Base-by-base conservation (phyloP, 2,113 vertebrate genomes). In the Corythaeola cristata region DNA sequence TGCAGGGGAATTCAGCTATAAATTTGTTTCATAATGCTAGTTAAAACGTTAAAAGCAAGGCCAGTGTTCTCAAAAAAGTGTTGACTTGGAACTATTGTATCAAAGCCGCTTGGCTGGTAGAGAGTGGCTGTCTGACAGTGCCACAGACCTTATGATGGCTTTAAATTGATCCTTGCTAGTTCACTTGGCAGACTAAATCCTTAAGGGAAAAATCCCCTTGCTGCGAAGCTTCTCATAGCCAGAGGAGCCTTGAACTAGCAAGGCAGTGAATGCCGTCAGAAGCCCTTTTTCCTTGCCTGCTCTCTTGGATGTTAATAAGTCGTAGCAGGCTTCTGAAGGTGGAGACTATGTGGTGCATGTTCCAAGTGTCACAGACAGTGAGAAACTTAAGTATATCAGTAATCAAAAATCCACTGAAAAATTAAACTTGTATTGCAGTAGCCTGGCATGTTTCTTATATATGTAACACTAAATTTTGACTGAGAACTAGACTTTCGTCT, bases 341-440 rank as follows among this genome's bases (percentile, higher is more conserved):
- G 76, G 58, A 44, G 27, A 30, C 20, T 4, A 2, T 5, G 30
- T 71, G 24, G 28, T 88, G 20, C 21, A 10, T 30, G 11, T 80
- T 53, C 37, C 0, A 1, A 59, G 37, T 45, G 45, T 30, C 32
- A 35, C 10, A 73, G 45, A 16, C 30, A 33, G n/a, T 28, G 32
- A 30, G n/a, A 35, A 71, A 62, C 1, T 0, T 2, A 37, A 52
- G 22, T 33, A 13, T 1, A 20, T 20, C 24, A n/a, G 11, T 24
- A 30, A 53, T 35, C 6, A 58, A 87, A 86, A 71, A 32, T 50
- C 19, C 35, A n/a, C 52, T 28, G 23, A 28, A 32, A 88, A 67
- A 26, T 22, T 28, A 2, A 71, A 23, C 16, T 85, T 62, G 9
- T 27, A 12, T 6, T 22, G 35, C 23, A 32, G 52, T 69, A 77